A percentile compares a stretch with the other conserved stretches of the same genome.
These are phyloP conservation scores for Chaenogobius annularis DNA, from an alignment of 2,113 vertebrate species.

Conservation along the genomic window DNA sequence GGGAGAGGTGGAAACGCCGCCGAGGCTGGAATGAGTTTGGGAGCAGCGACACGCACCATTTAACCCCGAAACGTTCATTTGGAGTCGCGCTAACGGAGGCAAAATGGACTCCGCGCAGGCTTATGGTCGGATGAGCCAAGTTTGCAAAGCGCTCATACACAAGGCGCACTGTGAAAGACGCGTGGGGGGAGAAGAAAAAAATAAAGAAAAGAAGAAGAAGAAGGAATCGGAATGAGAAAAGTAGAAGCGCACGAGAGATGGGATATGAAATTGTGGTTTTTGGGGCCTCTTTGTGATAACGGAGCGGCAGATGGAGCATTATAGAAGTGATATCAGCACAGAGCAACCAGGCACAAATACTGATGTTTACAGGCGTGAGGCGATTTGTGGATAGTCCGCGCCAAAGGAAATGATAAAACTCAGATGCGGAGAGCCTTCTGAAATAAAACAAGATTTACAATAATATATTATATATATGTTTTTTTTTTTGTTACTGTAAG, in stretches of 20 bases:
- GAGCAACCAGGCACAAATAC: slow-evolving; percentile 23
- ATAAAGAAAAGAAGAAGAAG: too few species aligned
- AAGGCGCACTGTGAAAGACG: slow-evolving; percentile 38
- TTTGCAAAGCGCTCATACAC: slow-evolving; percentile 39
- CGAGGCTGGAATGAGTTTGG: slow-evolving; percentile 34
- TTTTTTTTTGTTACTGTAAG: not conserved
- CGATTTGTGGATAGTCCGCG: slow-evolving; percentile 15
- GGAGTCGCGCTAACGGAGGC: slow-evolving; percentile 48
- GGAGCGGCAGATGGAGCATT: slow-evolving; percentile 36
- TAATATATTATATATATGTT: not conserved
- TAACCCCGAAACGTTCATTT: slow-evolving; percentile 66
- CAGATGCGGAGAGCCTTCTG: slow-evolving; percentile 15
- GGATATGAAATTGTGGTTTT: slow-evolving; percentile 48
- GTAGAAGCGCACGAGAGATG: slow-evolving; percentile 34
- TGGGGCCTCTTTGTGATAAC: slow-evolving; percentile 39
- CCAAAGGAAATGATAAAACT: slow-evolving; percentile 22
- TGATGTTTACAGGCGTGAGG: slow-evolving; percentile 26
- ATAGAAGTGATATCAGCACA: slow-evolving; percentile 34
- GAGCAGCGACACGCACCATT: slow-evolving; percentile 66
- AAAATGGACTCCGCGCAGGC: slow-evolving; percentile 53
- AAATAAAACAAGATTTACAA: slow-evolving; percentile 10
- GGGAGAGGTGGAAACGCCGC: not conserved
- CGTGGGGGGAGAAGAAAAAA: not conserved
- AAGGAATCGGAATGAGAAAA: slow-evolving; percentile 44
- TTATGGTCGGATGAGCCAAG: slow-evolving; percentile 65